phyloP scores from a whole-genome alignment of 2,797 vertebrate species.

The Novumbra hubbsi region DNA sequence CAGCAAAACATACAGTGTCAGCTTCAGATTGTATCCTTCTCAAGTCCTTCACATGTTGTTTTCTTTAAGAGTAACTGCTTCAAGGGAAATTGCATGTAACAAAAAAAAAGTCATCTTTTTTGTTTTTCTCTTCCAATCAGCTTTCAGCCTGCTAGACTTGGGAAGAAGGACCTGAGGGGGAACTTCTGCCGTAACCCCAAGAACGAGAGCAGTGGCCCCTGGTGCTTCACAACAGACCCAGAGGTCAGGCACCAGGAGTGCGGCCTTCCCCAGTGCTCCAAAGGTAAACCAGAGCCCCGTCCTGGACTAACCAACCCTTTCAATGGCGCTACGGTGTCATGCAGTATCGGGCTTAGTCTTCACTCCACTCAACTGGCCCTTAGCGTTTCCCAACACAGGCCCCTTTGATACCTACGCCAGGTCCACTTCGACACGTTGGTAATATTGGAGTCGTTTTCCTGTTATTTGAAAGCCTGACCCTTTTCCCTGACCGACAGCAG shows the following conservation, averaged over 20 bases:
- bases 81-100: not conserved
- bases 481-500: no score
- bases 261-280: constrained; percentile 87
- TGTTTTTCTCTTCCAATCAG: constrained; percentile 20
- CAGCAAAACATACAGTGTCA: not conserved
- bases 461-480: no score
- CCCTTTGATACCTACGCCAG: not conserved
- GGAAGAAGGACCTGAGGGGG: constrained; percentile 86
- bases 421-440: not conserved
- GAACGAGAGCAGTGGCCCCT: constrained; percentile 90
- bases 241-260: constrained; percentile 88
- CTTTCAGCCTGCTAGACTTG: constrained; percentile 36
- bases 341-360: not conserved
- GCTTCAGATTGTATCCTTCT: no score
- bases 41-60: no score
- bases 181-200: constrained; percentile 97
- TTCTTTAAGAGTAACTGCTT: no score
- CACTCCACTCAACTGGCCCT: not conserved
- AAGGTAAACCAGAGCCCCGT: constrained; percentile 74
- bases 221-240: constrained; percentile 95
- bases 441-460: not conserved
- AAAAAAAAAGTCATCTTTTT: not conserved
- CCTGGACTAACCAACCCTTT: not conserved
- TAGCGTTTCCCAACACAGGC: not conserved
- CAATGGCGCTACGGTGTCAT: not conserved